Evolutionary conservation across 1,140 invertebrate species (phyloP), one percentile per base, ranked within the genome.

Genomic region (Stegodyphus dumicola): DNA sequence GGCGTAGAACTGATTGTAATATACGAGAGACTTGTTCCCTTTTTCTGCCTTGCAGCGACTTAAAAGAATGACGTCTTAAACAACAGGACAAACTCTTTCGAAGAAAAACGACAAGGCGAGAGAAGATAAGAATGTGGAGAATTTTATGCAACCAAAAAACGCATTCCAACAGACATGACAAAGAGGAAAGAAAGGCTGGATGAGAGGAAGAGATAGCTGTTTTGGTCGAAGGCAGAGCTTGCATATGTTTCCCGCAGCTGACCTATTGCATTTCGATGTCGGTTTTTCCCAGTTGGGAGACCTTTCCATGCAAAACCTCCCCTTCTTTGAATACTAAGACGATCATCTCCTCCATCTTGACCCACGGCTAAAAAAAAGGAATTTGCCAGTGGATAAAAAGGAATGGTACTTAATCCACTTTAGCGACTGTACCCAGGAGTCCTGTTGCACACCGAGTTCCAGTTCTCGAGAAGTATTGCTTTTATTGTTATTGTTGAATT

Each of bases 51-150:
- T 60, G 17, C n/a, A 48, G 18, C 11, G 52, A 53, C 53, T 66
- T 83, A 83, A 83, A 83, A 83, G 80, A 83, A 83, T 83, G 80
- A 83, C 80, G 80, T 83, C 80, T 83, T 75, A 83, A 83, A 83
- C 80, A 83, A 83, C 71, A 56, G 78, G 69, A 81, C 78, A 81
- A 81, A 75, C 80, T 75, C 60, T 75, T 64, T 33, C 52, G 60
- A 60, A 85, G 73, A 85, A 76, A 85, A 85, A 85, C 65, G 73
- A 85, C 73, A 81, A 67, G 53, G 51, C 5, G 77, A 49, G 33
- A 33, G 33, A 33, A 33, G 33, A 15, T 66, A 83, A 75, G 80
- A 85, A 85, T 85, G 81, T 33, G 64, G 60, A 64, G 81, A 85
- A 85, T 83, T 83, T 83, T 75, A 83, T 85, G 81, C 81, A 56